Conservation (phyloP, 2,888 invertebrate species). For the Anthrax anthrax region DNA sequence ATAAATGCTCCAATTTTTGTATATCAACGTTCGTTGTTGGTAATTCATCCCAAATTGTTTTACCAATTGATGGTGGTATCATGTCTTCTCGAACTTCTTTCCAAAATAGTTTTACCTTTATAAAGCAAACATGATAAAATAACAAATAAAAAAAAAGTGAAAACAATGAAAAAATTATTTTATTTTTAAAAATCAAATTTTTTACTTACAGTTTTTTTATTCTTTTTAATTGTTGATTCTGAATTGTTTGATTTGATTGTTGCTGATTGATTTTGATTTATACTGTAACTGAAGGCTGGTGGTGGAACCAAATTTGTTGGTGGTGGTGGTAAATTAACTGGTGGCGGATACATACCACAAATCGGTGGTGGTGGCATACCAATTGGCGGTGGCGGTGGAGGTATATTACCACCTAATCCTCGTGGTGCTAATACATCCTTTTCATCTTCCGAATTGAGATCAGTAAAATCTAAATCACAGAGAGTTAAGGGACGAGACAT, state of each 20-base stretch:
- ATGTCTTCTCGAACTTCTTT: conserved; percentile 69
- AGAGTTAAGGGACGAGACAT: conserved; percentile 62
- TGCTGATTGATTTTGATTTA: background rate
- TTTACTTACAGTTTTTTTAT: conserved; percentile 88
- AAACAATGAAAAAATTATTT: background rate
- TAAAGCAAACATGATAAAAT: background rate
- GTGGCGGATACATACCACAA: conserved; percentile 33
- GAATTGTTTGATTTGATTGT: conserved; percentile 25
- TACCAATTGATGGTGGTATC: conserved; percentile 43
- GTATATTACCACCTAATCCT: conserved; percentile 48
- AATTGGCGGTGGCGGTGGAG: conserved; percentile 69
- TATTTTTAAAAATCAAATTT: background rate
- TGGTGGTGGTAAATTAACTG: conserved; percentile 34
- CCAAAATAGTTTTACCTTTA: conserved; percentile 78
- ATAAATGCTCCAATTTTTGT: conserved; percentile 86
- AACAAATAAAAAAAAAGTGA: background rate
- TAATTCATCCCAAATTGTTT: conserved; percentile 86
- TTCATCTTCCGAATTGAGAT: conserved; percentile 79
- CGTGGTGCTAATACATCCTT: conserved; percentile 58
- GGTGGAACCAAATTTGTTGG: conserved; percentile 38
- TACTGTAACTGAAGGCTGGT: conserved; percentile 32
- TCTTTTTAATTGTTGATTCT: conserved; percentile 50
- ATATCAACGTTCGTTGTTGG: conserved; percentile 75
- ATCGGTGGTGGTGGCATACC: conserved; percentile 37
- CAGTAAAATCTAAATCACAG: conserved; percentile 94